phyloP scores from a whole-genome alignment of 2,888 invertebrate species.

The Perithous albicinctus region DNA sequence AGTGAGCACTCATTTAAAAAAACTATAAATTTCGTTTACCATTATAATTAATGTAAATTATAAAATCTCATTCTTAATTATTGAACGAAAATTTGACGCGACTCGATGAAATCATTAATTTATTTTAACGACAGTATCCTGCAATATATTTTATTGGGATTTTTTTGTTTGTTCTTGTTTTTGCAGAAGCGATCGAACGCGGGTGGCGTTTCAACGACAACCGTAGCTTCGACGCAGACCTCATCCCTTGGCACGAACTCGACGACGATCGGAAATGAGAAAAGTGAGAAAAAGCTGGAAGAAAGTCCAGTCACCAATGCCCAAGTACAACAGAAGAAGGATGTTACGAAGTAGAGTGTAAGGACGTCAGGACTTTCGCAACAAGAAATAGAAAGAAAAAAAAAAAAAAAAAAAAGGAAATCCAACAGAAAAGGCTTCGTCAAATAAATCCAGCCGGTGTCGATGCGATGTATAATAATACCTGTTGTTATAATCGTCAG shows the following conservation, averaged over 20 bases:
- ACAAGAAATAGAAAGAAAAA: no score
- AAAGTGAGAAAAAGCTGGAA: constrained; percentile 44
- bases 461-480: constrained; percentile 50
- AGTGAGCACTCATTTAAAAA: no score
- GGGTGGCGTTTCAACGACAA: constrained; percentile 46
- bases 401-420: constrained; percentile 7
- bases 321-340: constrained; percentile 38
- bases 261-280: constrained; percentile 44
- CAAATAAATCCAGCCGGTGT: constrained; percentile 33
- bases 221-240: constrained; percentile 32
- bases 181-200: constrained; percentile 61
- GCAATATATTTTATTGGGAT: not conserved
- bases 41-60: no score
- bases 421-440: constrained; percentile 2
- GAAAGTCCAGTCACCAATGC: constrained; percentile 31
- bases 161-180: constrained; percentile 20
- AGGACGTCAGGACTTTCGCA: constrained; percentile 7
- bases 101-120: no score
- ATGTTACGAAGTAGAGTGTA: constrained; percentile 50
- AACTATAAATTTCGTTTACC: not conserved
- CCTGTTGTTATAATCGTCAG: constrained; percentile 48
- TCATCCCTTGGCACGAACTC: constrained; percentile 36
- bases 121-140: no score
- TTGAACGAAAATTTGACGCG: no score
- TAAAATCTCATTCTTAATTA: not conserved